phyloP scores from a whole-genome alignment of 2,113 vertebrate genomes.

The Pristiophorus japonicus region DNA sequence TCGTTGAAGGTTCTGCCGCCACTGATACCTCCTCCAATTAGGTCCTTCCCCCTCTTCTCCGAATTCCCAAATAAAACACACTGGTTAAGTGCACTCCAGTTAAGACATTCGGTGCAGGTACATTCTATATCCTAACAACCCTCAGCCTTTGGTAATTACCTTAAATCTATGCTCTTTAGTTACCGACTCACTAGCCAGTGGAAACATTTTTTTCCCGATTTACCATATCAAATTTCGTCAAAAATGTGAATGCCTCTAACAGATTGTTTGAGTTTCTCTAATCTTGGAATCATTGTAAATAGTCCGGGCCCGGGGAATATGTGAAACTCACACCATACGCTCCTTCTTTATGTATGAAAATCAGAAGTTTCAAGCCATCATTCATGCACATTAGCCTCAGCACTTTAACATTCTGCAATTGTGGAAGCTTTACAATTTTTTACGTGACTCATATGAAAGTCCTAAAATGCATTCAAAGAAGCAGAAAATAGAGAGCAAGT shows the following conservation, averaged over 20 bases:
- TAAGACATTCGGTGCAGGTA: no score
- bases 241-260: not conserved
- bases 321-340: not conserved
- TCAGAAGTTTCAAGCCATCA: not conserved
- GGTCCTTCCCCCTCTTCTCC: no score
- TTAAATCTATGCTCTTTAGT: not conserved
- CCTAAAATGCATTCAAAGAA: not conserved
- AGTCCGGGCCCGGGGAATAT: not conserved
- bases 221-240: not conserved
- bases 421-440: not conserved
- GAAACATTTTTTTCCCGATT: not conserved
- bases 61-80: no score
- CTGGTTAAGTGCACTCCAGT: no score
- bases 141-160: not conserved
- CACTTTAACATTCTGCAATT: not conserved
- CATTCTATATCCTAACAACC: no score
- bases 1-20: no score
- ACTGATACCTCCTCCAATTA: no score
- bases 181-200: not conserved
- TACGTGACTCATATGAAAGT: not conserved
- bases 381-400: not conserved
- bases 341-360: not conserved
- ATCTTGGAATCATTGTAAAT: not conserved
- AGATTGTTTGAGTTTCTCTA: not conserved
- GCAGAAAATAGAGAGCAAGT: not conserved